Conservation (phyloP, 2,113 vertebrate genomes). For the Asarcornis scutulata region DNA sequence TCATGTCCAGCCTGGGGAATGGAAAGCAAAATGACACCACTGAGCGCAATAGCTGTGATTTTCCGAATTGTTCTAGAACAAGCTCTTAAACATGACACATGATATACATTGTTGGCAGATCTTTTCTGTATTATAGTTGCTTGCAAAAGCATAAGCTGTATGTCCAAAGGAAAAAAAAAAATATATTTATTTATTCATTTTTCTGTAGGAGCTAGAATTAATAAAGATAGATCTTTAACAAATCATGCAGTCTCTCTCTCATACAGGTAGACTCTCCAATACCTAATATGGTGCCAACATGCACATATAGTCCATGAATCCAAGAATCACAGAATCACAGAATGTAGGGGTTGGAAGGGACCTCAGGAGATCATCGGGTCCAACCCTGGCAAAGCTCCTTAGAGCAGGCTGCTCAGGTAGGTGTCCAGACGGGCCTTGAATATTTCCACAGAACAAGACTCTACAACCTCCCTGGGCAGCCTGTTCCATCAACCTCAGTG, state of each 20-base stretch:
- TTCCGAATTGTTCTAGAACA: neutral
- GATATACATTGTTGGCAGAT: neutral
- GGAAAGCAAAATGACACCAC: neutral
- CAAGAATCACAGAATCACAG: neutral
- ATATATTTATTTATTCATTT: no score
- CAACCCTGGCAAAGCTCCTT: no score
- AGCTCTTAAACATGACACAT: fast-evolving
- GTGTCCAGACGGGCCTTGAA: no score
- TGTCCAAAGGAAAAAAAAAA: neutral
- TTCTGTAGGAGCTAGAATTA: neutral
- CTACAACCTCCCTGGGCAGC: no score
- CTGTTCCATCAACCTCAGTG: no score
- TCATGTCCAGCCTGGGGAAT: neutral
- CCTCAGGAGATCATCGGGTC: no score
- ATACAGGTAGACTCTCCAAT: neutral
- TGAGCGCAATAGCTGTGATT: neutral
- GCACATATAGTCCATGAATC: neutral
- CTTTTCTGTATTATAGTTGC: neutral
- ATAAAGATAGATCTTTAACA: neutral
- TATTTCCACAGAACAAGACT: no score
- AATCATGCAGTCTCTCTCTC: neutral
- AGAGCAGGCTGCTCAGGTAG: no score
- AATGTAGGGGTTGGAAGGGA: no score
- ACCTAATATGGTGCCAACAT: neutral
- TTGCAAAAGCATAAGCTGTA: neutral